Conservation (phyloP, 2,113 vertebrate species). For the Scomber japonicus region DNA sequence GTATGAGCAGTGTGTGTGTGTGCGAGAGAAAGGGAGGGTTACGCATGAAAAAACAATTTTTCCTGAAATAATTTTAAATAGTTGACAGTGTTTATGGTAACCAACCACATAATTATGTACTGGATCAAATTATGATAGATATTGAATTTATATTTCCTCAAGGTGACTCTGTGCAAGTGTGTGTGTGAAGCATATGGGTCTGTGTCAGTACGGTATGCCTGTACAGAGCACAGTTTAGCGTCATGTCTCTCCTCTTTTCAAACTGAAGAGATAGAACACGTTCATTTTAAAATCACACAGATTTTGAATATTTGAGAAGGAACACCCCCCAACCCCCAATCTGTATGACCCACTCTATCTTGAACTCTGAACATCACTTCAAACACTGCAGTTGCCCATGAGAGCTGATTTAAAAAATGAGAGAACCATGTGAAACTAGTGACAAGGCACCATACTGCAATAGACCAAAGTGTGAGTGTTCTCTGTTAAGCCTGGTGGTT, state of each 20-base stretch:
- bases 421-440: slow-evolving; percentile 16
- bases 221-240: background rate
- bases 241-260: background rate
- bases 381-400: slow-evolving; percentile 11
- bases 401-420: slow-evolving; percentile 23
- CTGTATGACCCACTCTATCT: background rate
- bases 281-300: background rate
- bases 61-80: slow-evolving; percentile 13
- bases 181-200: background rate
- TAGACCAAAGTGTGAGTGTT: background rate
- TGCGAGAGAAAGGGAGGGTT: background rate
- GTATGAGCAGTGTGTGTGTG: slow-evolving; percentile 25
- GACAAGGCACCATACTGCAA: background rate
- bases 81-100: slow-evolving; percentile 2
- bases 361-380: slow-evolving; percentile 17
- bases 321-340: background rate
- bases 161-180: background rate
- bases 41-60: background rate
- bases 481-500: background rate
- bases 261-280: slow-evolving; percentile 1
- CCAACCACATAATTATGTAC: background rate
- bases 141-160: slow-evolving; percentile 7
- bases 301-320: slow-evolving; percentile 18
- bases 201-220: background rate
- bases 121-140: slow-evolving; percentile 2